Evolutionary conservation across 2,888 invertebrate genomes (phyloP), one percentile per base, ranked within the genome.

Genomic region (Nemotelus pantherinus): DNA sequence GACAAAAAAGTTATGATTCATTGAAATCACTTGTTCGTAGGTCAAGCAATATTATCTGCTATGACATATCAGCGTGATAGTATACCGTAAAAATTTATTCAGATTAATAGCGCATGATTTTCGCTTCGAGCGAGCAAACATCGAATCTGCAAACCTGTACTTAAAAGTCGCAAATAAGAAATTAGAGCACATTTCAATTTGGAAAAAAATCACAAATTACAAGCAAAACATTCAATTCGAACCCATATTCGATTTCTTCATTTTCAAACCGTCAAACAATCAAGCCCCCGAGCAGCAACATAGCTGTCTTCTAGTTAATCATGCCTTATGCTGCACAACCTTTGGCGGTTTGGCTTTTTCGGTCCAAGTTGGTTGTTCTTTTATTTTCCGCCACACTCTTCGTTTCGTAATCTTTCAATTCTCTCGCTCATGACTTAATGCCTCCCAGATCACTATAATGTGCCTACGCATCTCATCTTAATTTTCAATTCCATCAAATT

Each of bases 401-500:
- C 53, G 39, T 39, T 68, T 43, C 68, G 41, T 9, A 47, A 43
- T 43, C 47, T 55, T 70, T 70, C 70, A 47, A 53, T 68, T 72
- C 47, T 47, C 25, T 72, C 43, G 25, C 48, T 44, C 60, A 55
- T 60, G 74, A 74, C 63, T 74, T 74, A 74, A 74, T 74, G 68
- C 68, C 68, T 50, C 5, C 63, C 41, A 9, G 4, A 63, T 7
- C 41, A 63, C 63, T 63, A 63, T 25, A 25, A 25, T 25, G 39
- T 45, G 65, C 65, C 48, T n/a, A 39, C 60, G 39, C 60, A 60
- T 48, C 74, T 74, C 74, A 74, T 74, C 74, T 74, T 74, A 74
- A 74, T 74, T 74, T 63, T 74, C 74, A 74, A 74, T 74, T 74
- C 74, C 74, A 55, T 70, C 70, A 74, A 74, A 74, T 74, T 74